Evolutionary conservation across 2,888 invertebrate genomes (phyloP).

Genomic region (Balanococcus diminutus): DNA sequence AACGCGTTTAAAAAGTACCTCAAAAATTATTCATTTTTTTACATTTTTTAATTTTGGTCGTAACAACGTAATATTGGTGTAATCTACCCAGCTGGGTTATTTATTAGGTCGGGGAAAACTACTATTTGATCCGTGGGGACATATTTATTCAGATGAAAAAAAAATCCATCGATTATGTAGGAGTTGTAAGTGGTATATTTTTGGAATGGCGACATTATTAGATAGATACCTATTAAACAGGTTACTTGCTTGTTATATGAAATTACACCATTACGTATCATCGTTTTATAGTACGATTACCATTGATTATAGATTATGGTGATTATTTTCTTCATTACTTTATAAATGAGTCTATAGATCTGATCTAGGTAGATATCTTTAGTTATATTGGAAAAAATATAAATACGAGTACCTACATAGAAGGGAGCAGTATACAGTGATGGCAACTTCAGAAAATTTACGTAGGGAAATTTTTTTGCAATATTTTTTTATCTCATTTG

Average conservation of each 20-base stretch:
- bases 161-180: background rate
- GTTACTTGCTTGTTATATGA: background rate
- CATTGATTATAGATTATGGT: conserved; percentile 8
- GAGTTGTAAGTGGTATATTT: background rate
- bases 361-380: background rate
- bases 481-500: background rate
- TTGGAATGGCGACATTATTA: conserved; percentile 9
- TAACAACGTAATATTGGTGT: background rate
- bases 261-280: background rate
- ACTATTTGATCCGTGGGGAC: background rate
- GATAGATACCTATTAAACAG: background rate
- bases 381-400: background rate
- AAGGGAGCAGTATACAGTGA: background rate
- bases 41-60: background rate
- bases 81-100: background rate
- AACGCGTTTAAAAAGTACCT: background rate
- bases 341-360: background rate
- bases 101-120: conserved; percentile 32
- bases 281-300: background rate
- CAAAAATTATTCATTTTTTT: background rate
- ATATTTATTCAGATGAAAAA: background rate
- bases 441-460: background rate
- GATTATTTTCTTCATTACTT: background rate
- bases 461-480: background rate
- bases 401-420: too few species aligned